Conservation (phyloP, 2,888 invertebrate genomes). For the Xanthorhoe designata region DNA sequence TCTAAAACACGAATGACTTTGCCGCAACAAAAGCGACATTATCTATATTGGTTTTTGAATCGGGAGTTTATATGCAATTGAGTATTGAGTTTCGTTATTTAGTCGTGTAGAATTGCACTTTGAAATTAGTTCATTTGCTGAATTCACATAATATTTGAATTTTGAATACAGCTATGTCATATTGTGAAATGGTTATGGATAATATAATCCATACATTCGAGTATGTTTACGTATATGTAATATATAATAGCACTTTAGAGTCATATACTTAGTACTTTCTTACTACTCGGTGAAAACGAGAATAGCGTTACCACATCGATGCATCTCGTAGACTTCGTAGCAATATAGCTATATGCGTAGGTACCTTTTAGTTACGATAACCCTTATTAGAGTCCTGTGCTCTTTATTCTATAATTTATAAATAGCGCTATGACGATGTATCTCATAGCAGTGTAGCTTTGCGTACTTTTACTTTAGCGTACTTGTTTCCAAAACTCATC, state of each 20-base stretch:
- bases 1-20: conserved; percentile 34
- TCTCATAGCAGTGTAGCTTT: too few species aligned
- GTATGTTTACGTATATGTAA: background rate
- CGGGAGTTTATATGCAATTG: conserved; percentile 23
- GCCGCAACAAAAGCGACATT: conserved; percentile 26
- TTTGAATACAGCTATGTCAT: background rate
- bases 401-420: too few species aligned
- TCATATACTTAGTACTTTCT: background rate
- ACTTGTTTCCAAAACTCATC: background rate
- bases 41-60: conserved; percentile 32
- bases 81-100: conserved; percentile 22
- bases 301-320: background rate
- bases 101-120: conserved; percentile 8
- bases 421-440: too few species aligned
- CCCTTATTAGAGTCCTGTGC: too few species aligned
- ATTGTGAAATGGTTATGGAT: background rate
- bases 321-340: background rate
- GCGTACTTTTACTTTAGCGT: background rate
- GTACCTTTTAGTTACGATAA: too few species aligned
- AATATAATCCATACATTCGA: background rate
- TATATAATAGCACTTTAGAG: background rate
- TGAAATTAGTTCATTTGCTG: conserved; percentile 14
- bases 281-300: background rate
- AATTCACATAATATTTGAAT: conserved; percentile 11
- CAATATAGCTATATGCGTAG: background rate